phyloP scores from a whole-genome alignment of 2,888 invertebrate genomes.

The Dendrolimus pini region DNA sequence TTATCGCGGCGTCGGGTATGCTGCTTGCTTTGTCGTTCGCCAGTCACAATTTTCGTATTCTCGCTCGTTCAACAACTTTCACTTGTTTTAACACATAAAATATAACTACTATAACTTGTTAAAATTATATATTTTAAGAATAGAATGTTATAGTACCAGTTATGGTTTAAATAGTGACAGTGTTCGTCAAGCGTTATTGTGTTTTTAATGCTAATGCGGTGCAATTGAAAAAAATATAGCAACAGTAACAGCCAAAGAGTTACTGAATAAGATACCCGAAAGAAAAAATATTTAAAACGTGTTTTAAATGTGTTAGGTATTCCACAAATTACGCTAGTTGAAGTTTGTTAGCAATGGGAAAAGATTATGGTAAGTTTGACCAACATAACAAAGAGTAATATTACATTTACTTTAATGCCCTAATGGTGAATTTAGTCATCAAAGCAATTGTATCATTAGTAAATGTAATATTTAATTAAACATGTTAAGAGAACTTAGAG shows the following conservation, averaged over 20 bases:
- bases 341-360: slow-evolving; percentile 32
- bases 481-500: no score
- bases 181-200: no score
- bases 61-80: background rate
- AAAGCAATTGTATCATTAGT: no score
- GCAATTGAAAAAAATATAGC: slow-evolving; percentile 17
- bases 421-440: no score
- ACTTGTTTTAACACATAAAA: background rate
- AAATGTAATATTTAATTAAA: no score
- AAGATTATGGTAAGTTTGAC: slow-evolving; percentile 49
- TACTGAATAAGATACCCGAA: no score
- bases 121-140: no score
- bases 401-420: no score
- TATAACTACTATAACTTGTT: no score
- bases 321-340: background rate
- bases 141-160: no score
- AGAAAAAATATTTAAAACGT: no score
- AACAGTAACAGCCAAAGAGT: slow-evolving; percentile 2
- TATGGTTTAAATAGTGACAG: no score
- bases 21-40: background rate
- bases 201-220: slow-evolving; percentile 8
- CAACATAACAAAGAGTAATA: background rate
- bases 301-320: background rate
- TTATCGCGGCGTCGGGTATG: background rate
- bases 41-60: background rate